A percentile compares a stretch with the other conserved stretches of the same genome.
phyloP scores from a whole-genome alignment of 2,797 vertebrate genomes.

The Mus minutoides region DNA sequence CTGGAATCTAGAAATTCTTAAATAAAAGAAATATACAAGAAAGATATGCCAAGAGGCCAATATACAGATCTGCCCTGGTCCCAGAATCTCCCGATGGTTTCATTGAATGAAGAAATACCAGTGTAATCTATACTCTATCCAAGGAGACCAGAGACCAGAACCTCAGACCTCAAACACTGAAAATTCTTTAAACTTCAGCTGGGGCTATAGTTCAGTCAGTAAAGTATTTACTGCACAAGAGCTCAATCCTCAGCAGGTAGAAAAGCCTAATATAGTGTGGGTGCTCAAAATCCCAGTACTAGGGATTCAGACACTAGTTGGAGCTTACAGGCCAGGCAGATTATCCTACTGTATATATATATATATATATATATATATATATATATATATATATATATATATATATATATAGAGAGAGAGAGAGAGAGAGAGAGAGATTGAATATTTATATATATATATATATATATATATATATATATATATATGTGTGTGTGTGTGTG shows the following conservation, averaged over 20 bases:
- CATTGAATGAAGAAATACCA: not conserved
- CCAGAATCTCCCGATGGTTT: not conserved
- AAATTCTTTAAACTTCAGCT: not conserved
- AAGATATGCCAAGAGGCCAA: not conserved
- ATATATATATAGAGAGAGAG: too few species aligned
- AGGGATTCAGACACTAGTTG: not conserved
- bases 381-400: too few species aligned
- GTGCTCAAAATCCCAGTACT: not conserved
- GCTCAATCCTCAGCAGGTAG: not conserved
- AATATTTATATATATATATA: too few species aligned
- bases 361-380: too few species aligned
- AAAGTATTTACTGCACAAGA: not conserved
- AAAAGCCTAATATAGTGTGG: not conserved
- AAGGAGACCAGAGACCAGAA: not conserved
- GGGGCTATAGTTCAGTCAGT: not conserved
- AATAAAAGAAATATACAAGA: not conserved
- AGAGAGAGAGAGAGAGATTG: too few species aligned
- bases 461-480: too few species aligned
- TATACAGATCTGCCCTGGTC: not conserved
- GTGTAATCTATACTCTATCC: not conserved
- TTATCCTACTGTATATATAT: not conserved
- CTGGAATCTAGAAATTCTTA: conserved; percentile 32
- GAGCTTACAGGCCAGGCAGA: not conserved
- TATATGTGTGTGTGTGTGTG: not conserved
- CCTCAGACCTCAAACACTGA: not conserved